Evolutionary conservation across 2,888 invertebrate species (phyloP).

Genomic region (Aproaerema taeniolella): DNA sequence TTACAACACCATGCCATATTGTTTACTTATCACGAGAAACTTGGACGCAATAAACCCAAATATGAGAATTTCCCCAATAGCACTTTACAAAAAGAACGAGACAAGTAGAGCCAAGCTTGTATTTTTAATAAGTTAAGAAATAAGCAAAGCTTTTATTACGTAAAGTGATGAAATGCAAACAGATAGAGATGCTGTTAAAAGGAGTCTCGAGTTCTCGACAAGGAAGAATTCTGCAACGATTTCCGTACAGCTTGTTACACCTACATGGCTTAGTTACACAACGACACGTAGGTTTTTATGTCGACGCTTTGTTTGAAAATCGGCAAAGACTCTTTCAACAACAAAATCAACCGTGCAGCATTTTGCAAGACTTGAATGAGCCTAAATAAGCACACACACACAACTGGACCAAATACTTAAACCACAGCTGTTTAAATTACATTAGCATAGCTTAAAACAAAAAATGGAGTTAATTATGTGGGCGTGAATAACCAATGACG

Average conservation of each 20-base stretch:
- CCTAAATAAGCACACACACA: slow-evolving; percentile 4
- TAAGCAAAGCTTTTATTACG: too few relatives aligned
- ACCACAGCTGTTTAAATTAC: slow-evolving; percentile 2
- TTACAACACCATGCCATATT: slow-evolving; percentile 12
- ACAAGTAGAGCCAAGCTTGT: too few relatives aligned
- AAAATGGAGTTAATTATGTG: slow-evolving; percentile 6
- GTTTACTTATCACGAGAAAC: slow-evolving; percentile 11
- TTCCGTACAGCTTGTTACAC: slow-evolving; percentile 49
- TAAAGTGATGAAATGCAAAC: slow-evolving; percentile 35
- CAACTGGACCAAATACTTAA: neutral
- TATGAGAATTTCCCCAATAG: slow-evolving; percentile 4
- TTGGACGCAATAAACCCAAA: slow-evolving; percentile 7
- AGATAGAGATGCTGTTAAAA: too few relatives aligned
- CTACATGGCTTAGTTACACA: slow-evolving; percentile 43
- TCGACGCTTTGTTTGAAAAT: slow-evolving; percentile 38
- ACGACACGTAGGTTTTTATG: slow-evolving; percentile 36
- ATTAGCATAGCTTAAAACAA: slow-evolving; percentile 6
- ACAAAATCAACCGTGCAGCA: slow-evolving; percentile 35
- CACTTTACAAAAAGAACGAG: slow-evolving; percentile 4
- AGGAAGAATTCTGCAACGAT: slow-evolving; percentile 49
- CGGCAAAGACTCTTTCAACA: slow-evolving; percentile 28
- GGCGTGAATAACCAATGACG: slow-evolving; percentile 7
- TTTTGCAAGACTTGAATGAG: slow-evolving; percentile 32
- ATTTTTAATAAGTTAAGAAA: too few relatives aligned
- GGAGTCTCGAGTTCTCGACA: slow-evolving; percentile 35